Evolutionary conservation across 1,140 invertebrate genomes (phyloP).

Genomic region (Drosophila albomicans): DNA sequence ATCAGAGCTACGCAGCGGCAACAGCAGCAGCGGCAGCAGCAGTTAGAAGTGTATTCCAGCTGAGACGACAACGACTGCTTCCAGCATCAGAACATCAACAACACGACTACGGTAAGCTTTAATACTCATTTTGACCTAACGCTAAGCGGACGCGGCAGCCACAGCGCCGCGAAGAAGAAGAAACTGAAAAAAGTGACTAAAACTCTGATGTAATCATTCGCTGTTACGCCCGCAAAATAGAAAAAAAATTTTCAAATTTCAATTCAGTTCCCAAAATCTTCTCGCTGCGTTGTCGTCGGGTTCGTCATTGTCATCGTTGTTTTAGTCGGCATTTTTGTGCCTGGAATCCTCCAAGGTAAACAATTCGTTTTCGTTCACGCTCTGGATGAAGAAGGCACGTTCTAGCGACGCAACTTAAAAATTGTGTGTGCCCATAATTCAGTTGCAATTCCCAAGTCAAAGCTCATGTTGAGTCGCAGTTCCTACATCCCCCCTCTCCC

Average conservation of each 20-base stretch:
- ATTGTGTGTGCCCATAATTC: neutral
- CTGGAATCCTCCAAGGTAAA: constrained; percentile 55
- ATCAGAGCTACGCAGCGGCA: constrained; percentile 29
- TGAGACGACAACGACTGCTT: constrained; percentile 35
- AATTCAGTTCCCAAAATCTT: constrained; percentile 28
- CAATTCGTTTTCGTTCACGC: constrained; percentile 15
- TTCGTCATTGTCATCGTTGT: neutral
- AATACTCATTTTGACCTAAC: constrained; percentile 52
- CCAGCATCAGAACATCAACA: constrained; percentile 50
- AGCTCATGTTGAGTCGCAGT: constrained; percentile 12
- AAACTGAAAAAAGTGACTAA: constrained; percentile 67
- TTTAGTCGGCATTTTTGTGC: constrained; percentile 3
- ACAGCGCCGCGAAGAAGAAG: constrained; percentile 9
- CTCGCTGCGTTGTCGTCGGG: neutral
- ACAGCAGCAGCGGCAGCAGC: constrained; percentile 21
- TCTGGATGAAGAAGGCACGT: constrained; percentile 3
- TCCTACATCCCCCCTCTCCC: neutral
- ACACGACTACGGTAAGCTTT: constrained; percentile 60
- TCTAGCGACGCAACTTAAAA: constrained; percentile 4
- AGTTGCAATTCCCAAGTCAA: constrained; percentile 4
- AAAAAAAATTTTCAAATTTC: constrained; percentile 20
- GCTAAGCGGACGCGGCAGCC: constrained; percentile 18
- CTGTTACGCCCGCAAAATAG: constrained; percentile 62
- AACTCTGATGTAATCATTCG: constrained; percentile 82
- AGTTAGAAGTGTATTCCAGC: constrained; percentile 50